phyloP scores from a whole-genome alignment of 1,140 invertebrate genomes.

The Euwallacea similis region DNA sequence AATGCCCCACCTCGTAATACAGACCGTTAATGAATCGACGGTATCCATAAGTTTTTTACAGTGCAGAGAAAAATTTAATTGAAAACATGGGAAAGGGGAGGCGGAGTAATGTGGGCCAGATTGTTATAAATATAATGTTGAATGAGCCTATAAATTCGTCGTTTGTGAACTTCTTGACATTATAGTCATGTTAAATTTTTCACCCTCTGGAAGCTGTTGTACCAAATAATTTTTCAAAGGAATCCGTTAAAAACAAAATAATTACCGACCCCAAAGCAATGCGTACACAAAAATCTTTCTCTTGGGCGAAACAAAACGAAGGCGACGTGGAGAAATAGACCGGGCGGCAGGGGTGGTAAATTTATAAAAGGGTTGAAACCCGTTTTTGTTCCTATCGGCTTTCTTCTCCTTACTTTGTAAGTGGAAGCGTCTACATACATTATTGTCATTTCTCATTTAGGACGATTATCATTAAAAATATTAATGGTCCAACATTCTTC shows the following conservation, averaged over 20 bases:
- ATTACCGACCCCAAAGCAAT: slow-evolving; percentile 17
- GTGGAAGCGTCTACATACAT: slow-evolving; percentile 51
- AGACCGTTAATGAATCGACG: too few relatives aligned
- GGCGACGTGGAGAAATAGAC: slow-evolving; percentile 45
- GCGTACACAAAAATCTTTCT: slow-evolving; percentile 45
- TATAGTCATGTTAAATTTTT: too few relatives aligned
- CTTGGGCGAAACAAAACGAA: slow-evolving; percentile 48
- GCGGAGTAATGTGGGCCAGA: too few relatives aligned
- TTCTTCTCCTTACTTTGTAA: slow-evolving; percentile 44
- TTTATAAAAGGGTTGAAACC: slow-evolving; percentile 48
- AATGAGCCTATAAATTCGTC: too few relatives aligned
- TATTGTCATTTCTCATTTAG: slow-evolving; percentile 53
- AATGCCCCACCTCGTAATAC: too few relatives aligned
- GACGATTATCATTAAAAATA: slow-evolving; percentile 53
- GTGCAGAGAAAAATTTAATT: too few relatives aligned
- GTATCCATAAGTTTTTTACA: too few relatives aligned
- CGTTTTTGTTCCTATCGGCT: slow-evolving; percentile 47
- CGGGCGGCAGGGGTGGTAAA: slow-evolving; percentile 28
- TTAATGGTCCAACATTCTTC: slow-evolving; percentile 52
- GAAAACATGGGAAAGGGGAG: too few relatives aligned
- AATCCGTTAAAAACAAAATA: slow-evolving; percentile 1
- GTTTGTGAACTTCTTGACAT: too few relatives aligned
- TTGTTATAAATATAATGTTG: too few relatives aligned
- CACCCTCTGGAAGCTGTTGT: too few relatives aligned
- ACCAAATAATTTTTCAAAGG: background rate